phyloP scores from a whole-genome alignment of 2,888 invertebrate species.

The Cancer borealis region DNA sequence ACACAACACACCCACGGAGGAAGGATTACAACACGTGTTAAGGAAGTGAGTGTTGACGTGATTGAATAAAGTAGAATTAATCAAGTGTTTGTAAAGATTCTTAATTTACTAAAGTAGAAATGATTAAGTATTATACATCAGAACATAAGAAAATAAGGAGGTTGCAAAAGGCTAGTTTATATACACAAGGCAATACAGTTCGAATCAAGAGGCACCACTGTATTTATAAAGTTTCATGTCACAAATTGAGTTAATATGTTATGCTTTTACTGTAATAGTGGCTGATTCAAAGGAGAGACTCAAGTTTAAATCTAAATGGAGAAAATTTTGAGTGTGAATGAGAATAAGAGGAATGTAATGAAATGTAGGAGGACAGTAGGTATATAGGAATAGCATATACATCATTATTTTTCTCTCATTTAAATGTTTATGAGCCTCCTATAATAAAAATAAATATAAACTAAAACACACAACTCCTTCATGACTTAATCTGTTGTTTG shows the following conservation, averaged over 20 bases:
- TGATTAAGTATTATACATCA: too few species aligned
- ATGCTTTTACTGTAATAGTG: not conserved
- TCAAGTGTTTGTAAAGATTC: not conserved
- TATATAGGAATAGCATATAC: not conserved
- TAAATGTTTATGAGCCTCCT: not conserved
- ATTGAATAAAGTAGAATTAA: not conserved
- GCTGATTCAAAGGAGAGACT: too few species aligned
- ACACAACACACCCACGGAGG: not conserved
- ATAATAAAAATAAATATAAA: not conserved
- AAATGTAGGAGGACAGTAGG: not conserved
- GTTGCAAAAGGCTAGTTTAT: too few species aligned
- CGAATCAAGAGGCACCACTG: too few species aligned
- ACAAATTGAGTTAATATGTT: not conserved
- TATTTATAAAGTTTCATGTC: not conserved
- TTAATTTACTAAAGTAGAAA: too few species aligned
- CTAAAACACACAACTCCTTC: not conserved
- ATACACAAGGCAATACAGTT: too few species aligned
- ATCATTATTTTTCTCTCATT: not conserved
- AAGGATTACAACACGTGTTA: not conserved
- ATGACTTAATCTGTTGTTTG: not conserved
- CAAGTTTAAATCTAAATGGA: too few species aligned
- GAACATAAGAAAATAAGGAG: too few species aligned
- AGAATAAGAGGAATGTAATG: too few species aligned
- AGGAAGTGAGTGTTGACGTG: not conserved
- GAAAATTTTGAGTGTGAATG: too few species aligned